Base-by-base conservation (phyloP, 2,797 vertebrate species). In the Gallinago stenura region DNA sequence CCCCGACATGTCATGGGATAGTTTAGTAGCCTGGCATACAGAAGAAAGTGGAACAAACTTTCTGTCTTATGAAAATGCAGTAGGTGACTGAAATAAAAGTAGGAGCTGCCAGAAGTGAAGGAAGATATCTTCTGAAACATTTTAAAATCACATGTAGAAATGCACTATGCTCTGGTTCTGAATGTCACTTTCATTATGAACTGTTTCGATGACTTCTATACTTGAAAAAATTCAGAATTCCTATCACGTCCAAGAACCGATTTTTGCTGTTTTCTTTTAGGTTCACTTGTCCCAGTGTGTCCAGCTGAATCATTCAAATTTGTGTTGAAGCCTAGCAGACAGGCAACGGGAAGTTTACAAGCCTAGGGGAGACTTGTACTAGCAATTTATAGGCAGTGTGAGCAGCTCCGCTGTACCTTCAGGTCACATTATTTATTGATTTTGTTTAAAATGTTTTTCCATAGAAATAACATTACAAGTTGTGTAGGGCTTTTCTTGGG, bases 381-480 rank as follows among this genome's bases (percentile, higher is more conserved):
- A 80, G 37, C 48, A 93, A 88, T 93, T 92, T 41, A 60, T 1
- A 77, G 73, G 39, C 50, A 58, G 28, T 20, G 9, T 77, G 61
- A 94, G 30, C 66, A 62, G 73, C 64, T 73, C 60, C 60, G 18
- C 45, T 83, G 24, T 79, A 43, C 89, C 77, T 95, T 87, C 16
- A 6, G 93, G 90, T 96, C 77, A 90, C 73, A 79, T 95, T 82
- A 89, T 82, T 95, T 94, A 96, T 96, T 96, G 79, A 91, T 96
- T 95, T 97, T 64, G 78, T 93, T 93, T 94, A 83, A 84, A 79
- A 91, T 71, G 30, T 30, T 71, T 3, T 84, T 87, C 58, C 56
- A 82, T 14, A 65, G 57, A 85, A 95, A 93, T 69, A 86, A 87
- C 22, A 39, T 79, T 62, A 43, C 25, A 43, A 41, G 53, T 17